Base-by-base conservation (phyloP, 1,140 invertebrate species). In the Zeugodacus cucurbitae region DNA sequence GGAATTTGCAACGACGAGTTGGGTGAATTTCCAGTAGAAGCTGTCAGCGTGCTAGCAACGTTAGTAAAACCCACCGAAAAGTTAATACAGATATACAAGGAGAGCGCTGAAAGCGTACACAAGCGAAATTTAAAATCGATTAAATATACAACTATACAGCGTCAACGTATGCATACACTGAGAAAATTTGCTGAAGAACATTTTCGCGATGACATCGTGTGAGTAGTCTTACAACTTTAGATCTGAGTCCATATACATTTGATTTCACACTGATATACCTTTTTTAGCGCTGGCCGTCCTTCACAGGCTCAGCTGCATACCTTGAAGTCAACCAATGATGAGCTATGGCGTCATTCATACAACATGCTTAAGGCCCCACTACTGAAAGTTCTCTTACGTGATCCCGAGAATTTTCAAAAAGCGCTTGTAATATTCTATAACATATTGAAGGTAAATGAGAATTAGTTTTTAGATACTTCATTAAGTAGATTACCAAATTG, bases 21-120 rank as follows among this genome's bases (percentile, higher is more conserved):
- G 91, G 98, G 98, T 14, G 95, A 98, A 90, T 98, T 99, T 94
- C 96, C 97, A 1, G 96, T 97, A 3, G 97, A 98, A 91, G 96
- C 95, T 92, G 96, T 99, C 20, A 97, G 98, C 90, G 96, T 99
- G 58, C 93, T 99, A 88, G 97, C 98, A 17, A 97, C 97, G 5
- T 94, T 98, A 86, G 95, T 95, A 3, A 95, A 95, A 92, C 98
- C 98, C n/a, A 95, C 96, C 1, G 90, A 90, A 58, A 91, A 94
- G 17, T 93, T 95, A 86, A 90, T 95, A 88, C 93, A 94, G 88
- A 91, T 95, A 17, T 96, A 96, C 89, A 96, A 95, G 89, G 95
- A 95, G 91, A 95, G 94, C 26, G 37, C 37, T 6, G 29, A 74
- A 41, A 32, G 3, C 11, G 0, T 34, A 6, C 29, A 74, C 17